These are phyloP conservation scores for Colaptes auratus DNA, from an alignment of 2,113 vertebrate species.

Conservation along the genomic window DNA sequence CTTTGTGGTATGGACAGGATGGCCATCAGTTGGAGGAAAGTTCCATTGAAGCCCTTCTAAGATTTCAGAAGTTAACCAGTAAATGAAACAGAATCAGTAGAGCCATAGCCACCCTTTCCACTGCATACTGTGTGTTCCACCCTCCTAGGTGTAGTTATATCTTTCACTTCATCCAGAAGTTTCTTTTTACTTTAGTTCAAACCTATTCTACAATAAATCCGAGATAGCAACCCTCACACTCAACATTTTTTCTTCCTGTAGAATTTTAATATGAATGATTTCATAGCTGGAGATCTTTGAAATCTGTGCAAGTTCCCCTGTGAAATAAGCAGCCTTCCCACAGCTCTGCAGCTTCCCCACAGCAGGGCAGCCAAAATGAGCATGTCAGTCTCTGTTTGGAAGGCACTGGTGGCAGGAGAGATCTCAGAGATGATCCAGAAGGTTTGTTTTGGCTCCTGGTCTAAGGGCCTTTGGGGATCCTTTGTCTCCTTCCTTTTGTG, in stretches of 20 bases:
- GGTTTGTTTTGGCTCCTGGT: not conserved
- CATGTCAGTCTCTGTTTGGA: not conserved
- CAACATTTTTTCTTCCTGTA: not conserved
- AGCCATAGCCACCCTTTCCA: not conserved
- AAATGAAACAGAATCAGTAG: not conserved
- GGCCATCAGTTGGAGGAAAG: not conserved
- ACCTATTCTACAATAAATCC: not conserved
- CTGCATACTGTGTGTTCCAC: accelerated
- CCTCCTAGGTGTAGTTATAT: not conserved
- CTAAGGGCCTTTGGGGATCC: not conserved
- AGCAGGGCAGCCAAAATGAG: not conserved
- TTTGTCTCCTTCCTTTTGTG: not conserved
- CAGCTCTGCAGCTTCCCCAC: not conserved
- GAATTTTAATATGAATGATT: not conserved
- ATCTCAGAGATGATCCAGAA: not conserved
- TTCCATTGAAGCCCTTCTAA: not conserved
- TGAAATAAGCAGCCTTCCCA: not conserved
- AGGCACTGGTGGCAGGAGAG: not conserved
- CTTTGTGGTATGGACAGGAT: not conserved
- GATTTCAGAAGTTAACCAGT: not conserved
- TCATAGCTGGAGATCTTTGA: not conserved
- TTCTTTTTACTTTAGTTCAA: not conserved
- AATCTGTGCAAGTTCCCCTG: not conserved
- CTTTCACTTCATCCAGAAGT: not conserved
- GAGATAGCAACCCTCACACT: not conserved